Evolutionary conservation across 37 sponge, comb jelly and placozoan species (phyloP), one percentile per base, ranked within the genome.

Genomic region (Cliona cf. orientalis): DNA sequence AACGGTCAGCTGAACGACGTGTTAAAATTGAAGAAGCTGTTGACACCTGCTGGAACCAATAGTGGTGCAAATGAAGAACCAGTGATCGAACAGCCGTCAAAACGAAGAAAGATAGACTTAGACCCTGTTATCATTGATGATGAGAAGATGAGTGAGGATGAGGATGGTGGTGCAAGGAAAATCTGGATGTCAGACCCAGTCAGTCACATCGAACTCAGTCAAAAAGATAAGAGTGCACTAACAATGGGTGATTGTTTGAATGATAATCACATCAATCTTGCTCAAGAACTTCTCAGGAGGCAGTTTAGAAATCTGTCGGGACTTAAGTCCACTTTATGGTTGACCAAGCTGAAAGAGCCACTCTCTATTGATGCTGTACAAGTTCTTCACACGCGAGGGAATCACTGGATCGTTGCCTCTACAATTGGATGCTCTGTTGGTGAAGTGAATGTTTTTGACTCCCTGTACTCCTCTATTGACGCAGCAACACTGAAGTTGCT

Each of bases 341-440:
- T 74, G 23, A 34, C 58, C 17, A 78, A 37, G 36, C 31, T 5
- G 44, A 6, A 44, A 45, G 46, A 45, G 25, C 23, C 17, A 37
- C 62, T 6, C 32, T 46, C 39, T 46, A 53, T 21, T 31, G 35
- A 36, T 34, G 31, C 66, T 29, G 2, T 42, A 23, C 63, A 39
- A 46, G 69, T 85, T 58, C 69, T 85, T 28, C 86, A 85, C 41
- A 31, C 40, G 2, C 41, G 86, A 35, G 69, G 44, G 25, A 79
- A 60, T 57, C 87, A 86, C 12, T 86, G 87, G 87, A 78, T 79
- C 44, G 80, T 79, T n/a, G 67, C 74, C 28, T 63, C 87, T 34
- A 79, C 69, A 0, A 43, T 86, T 4, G 70, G 78, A 17, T 69
- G 66, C 44, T 26, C 79, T 42, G 56, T 36, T 25, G 39, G 39